Base-by-base conservation (phyloP, 2,888 invertebrate species). In the Cataglyphis altisquamis region DNA sequence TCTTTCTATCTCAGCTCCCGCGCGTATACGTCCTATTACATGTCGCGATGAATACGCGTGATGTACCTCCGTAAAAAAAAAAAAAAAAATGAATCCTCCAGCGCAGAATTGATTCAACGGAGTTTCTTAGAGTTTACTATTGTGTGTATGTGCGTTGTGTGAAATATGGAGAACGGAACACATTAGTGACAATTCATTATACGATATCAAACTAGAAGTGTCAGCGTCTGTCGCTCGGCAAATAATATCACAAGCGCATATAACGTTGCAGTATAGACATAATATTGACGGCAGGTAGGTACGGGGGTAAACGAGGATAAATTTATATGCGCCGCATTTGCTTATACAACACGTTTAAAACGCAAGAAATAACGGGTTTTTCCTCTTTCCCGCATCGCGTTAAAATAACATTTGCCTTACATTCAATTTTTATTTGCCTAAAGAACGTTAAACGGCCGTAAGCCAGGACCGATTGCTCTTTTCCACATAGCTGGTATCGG, bases 401-500 rank as follows among this genome's bases (percentile, higher is more conserved):
- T 80, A 60, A 80, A 70, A 72, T 36, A 80, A 80, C 60, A 72
- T 72, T 80, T 80, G 25, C 60, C 36, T 80, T 72, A 72, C 72
- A 62, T 72, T 45, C 70, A 57, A 57, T 78, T 72, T 80, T 60
- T 80, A 48, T 80, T 72, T 72, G 45, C 25, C 72, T 10, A 18
- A 32, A 72, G 60, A 25, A 80, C 45, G 72, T 72, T 80, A 60
- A 80, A 80, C 25, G 72, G 45, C 45, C 72, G 45, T 62, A 72
- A 60, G 57, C 45, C 36, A 45, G 45, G 45, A 45, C 72, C 78
- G 45, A 80, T 80, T 72, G 45, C 60, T 45, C 72, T 18, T 32
- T 29, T 45, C 12, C 72, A 9, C 45, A 4, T 36, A 18, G 25
- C 57, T 18, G 60, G 15, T 55, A 39, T 67, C n/a, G 25, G 9